Base-by-base conservation (phyloP, 2,113 vertebrate genomes). In the Aegotheles bennettii region DNA sequence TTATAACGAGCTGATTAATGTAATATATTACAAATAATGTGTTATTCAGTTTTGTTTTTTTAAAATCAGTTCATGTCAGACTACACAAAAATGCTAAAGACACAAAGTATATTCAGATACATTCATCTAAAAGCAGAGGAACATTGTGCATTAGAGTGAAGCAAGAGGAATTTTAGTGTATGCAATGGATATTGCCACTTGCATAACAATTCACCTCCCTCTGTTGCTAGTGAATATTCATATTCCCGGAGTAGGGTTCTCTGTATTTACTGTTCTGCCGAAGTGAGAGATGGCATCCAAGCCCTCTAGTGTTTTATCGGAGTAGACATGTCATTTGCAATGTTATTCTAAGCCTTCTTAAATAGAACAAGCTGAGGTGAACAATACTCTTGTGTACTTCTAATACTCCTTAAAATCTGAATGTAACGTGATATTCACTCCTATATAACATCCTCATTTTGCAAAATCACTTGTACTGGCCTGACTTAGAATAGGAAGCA, bases 141-240 rank as follows among this genome's bases (percentile, higher is more conserved):
- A 87, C 40, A 38, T 48, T 91, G 93, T 93, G 91, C 94, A 83
- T 68, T 77, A 76, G 88, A 93, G 74, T 91, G 95, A 97, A 93
- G 93, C 93, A 76, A 47, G 91, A 95, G 90, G 96, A 95, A 96
- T 96, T 97, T 97, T 84, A 89, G 53, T 85, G 91, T 90, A 70
- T 90, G 57, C 78, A 95, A 65, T 84, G 94, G 94, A 96, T 93
- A 87, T 56, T 97, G 91, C 87, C 88, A 79, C 96, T 96, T 98
- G 97, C 97, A 98, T 98, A 97, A 97, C 93, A 97, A 97, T 98
- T 95, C 84, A 93, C 82, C 80, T 94, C 88, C 70, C 82, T 90
- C 64, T 0, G n/a, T 95, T 97, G 71, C 93, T 96, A 84, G 90
- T 98, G 98, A 97, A 98, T 98, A 98, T 97, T 98, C 97, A 97